Conservation (phyloP, 2,113 vertebrate species). For the Poicephalus meyeri region DNA sequence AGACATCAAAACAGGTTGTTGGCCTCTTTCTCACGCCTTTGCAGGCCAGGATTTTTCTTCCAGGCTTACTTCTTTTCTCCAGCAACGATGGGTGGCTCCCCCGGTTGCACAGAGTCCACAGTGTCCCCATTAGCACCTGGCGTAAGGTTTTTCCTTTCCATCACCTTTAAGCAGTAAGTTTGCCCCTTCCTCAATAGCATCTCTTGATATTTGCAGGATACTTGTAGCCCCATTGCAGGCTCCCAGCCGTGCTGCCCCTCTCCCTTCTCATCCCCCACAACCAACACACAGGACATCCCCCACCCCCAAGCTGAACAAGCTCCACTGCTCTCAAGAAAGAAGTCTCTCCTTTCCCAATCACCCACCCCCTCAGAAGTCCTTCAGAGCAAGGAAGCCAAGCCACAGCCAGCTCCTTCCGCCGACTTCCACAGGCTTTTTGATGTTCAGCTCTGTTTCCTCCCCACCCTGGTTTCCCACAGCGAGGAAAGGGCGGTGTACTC, state of each 20-base stretch:
- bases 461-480: neutral
- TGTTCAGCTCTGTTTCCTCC: neutral
- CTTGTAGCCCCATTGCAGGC: neutral
- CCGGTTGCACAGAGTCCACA: neutral
- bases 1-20: neutral
- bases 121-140: neutral
- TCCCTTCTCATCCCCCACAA: neutral
- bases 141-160: neutral
- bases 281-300: neutral
- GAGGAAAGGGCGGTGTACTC: neutral
- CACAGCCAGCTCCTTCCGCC: neutral
- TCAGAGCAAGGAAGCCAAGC: neutral
- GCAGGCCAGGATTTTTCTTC: neutral
- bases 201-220: neutral
- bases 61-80: neutral
- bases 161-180: neutral
- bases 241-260: neutral
- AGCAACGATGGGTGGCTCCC: neutral
- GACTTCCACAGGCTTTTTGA: conserved; percentile 1
- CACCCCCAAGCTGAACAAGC: neutral
- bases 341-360: neutral
- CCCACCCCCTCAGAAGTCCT: neutral
- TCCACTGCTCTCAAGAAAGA: neutral
- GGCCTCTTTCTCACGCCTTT: neutral
- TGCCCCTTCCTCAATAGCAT: neutral